Evolutionary conservation across 2,888 invertebrate genomes (phyloP).

Genomic region (Allophyes oxyacanthae): DNA sequence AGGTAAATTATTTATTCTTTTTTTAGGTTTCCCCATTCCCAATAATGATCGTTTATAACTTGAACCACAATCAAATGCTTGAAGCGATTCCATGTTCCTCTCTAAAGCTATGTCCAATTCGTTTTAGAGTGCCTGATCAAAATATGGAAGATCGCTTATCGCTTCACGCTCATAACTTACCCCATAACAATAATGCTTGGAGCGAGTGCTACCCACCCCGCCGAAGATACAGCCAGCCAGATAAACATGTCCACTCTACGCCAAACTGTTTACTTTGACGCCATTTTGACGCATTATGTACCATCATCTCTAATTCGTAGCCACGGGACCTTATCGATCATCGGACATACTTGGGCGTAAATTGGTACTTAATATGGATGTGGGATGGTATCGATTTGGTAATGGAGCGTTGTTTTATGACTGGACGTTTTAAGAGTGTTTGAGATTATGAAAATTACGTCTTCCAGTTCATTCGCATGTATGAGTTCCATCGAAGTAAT

Average conservation of each 20-base stretch:
- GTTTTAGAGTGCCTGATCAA: too few relatives aligned
- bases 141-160: constrained; percentile 19
- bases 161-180: constrained; percentile 30
- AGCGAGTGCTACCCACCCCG: constrained; percentile 57
- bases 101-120: too few relatives aligned
- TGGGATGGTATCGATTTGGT: constrained; percentile 46
- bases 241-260: constrained; percentile 62
- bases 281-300: constrained; percentile 49
- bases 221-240: constrained; percentile 66
- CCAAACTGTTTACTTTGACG: constrained; percentile 64
- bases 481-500: not conserved
- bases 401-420: constrained; percentile 38
- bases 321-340: constrained; percentile 42
- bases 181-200: constrained; percentile 39
- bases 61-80: too few relatives aligned
- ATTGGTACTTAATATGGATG: constrained; percentile 43
- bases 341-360: constrained; percentile 39
- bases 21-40: too few relatives aligned
- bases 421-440: constrained; percentile 24
- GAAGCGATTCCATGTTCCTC: too few relatives aligned
- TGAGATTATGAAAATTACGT: constrained; percentile 6
- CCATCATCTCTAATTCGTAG: constrained; percentile 35
- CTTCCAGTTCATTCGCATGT: not conserved
- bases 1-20: too few relatives aligned
- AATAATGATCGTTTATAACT: too few relatives aligned